These are phyloP conservation scores for Labeo calbasu DNA, from an alignment of 2,797 vertebrate species.

Conservation along the genomic window DNA sequence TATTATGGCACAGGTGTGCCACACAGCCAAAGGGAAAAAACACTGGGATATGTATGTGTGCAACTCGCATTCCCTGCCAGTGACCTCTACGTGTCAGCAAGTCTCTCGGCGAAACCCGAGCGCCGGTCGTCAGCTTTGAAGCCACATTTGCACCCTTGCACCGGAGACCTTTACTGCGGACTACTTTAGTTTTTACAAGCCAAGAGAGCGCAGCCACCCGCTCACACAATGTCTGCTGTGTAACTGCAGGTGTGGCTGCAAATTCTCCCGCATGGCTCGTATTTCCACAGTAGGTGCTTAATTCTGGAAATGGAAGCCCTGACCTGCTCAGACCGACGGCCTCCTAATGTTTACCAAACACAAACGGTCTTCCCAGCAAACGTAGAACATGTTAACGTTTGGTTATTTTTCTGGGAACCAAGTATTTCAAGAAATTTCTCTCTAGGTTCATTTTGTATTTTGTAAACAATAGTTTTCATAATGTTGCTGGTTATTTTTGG, in stretches of 20 bases:
- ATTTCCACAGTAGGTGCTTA: constrained; percentile 33
- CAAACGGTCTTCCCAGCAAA: not conserved
- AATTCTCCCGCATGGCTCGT: constrained; percentile 35
- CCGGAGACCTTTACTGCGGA: constrained; percentile 37
- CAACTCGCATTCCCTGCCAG: constrained; percentile 36
- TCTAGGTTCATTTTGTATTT: not conserved
- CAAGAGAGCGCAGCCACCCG: constrained; percentile 30
- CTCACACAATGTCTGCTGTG: constrained; percentile 20
- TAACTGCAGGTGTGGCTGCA: constrained; percentile 41
- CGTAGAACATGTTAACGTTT: not conserved
- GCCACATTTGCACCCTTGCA: constrained; percentile 49
- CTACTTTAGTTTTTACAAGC: constrained; percentile 56
- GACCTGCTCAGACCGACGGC: constrained; percentile 37
- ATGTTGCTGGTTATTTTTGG: no score
- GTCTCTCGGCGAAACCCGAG: constrained; percentile 50
- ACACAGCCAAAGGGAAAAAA: not conserved
- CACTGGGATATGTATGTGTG: not conserved
- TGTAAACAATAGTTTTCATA: no score
- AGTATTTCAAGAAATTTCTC: not conserved
- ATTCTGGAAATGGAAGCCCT: constrained; percentile 16
- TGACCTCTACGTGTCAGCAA: constrained; percentile 54
- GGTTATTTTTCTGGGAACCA: not conserved
- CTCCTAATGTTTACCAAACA: constrained; percentile 18
- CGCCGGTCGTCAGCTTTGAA: constrained; percentile 47
- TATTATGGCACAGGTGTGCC: constrained; percentile 35